Conservation (phyloP, 2,888 invertebrate species). For the Encarsia formosa region DNA sequence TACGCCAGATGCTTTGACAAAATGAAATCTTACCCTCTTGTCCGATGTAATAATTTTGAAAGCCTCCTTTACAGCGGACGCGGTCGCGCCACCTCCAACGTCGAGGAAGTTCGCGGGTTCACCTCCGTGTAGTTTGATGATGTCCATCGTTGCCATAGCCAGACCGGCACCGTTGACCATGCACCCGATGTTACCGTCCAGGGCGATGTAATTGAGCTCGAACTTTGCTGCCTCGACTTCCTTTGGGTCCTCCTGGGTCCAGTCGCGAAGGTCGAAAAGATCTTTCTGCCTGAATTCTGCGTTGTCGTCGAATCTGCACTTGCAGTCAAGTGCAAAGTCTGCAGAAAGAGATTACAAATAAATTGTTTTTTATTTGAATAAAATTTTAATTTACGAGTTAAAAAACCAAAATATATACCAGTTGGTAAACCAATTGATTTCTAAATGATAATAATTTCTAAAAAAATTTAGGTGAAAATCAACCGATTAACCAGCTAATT, state of each 20-base stretch:
- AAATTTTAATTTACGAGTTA: no score
- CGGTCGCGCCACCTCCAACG: slow-evolving; percentile 93
- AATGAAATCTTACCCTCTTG: slow-evolving; percentile 59
- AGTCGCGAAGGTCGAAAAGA: slow-evolving; percentile 78
- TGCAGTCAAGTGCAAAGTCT: slow-evolving; percentile 93
- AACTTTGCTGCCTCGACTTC: slow-evolving; percentile 87
- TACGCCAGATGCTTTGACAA: not conserved
- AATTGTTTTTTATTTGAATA: no score
- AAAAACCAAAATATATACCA: no score
- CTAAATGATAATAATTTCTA: no score
- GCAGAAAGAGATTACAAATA: slow-evolving; percentile 29
- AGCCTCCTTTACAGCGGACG: slow-evolving; percentile 88
- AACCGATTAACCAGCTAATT: no score
- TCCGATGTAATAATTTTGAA: slow-evolving; percentile 95
- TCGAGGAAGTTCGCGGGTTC: slow-evolving; percentile 95
- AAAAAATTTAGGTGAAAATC: no score
- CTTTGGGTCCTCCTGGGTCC: slow-evolving; percentile 86
- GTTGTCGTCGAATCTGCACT: slow-evolving; percentile 93
- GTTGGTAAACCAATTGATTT: no score
- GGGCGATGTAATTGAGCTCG: slow-evolving; percentile 89
- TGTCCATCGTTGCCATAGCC: slow-evolving; percentile 98
- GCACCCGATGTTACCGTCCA: slow-evolving; percentile 90
- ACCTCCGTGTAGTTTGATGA: slow-evolving; percentile 92
- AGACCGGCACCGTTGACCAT: slow-evolving; percentile 95
- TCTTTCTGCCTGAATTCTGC: slow-evolving; percentile 88